These are phyloP conservation scores for Microvelia longipes DNA, from an alignment of 1,140 invertebrate genomes.

Conservation along the genomic window DNA sequence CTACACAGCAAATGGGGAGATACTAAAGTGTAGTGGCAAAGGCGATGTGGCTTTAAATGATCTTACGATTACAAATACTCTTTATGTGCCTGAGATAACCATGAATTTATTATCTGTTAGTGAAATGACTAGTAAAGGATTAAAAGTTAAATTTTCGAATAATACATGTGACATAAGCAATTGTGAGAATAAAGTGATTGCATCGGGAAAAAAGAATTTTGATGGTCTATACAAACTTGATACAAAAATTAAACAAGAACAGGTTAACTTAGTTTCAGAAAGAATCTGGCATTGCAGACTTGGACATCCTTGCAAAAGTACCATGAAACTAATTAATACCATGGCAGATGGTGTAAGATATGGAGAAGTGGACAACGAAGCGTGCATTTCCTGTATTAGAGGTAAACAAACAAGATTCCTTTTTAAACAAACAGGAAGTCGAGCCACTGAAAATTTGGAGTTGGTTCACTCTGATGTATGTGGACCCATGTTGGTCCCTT, in stretches of 20 bases:
- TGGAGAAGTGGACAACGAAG: not conserved
- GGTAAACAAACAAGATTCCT: not conserved
- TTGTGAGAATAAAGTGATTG: not conserved
- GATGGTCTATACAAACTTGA: not conserved
- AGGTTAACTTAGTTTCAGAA: not conserved
- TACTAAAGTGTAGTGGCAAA: not conserved
- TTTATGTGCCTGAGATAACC: not conserved
- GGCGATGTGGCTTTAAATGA: not conserved
- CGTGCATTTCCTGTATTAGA: not conserved
- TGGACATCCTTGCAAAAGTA: not conserved
- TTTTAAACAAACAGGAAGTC: not conserved
- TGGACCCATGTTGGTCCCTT: not conserved
- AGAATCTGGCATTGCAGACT: not conserved
- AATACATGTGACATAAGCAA: not conserved
- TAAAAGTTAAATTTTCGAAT: not conserved
- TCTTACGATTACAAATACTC: not conserved
- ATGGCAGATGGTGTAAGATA: not conserved
- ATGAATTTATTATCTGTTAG: not conserved
- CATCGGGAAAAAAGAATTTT: not conserved
- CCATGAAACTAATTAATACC: not conserved
- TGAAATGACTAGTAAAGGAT: not conserved
- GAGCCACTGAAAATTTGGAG: not conserved
- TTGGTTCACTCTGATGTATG: not conserved
- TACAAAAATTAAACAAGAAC: not conserved
- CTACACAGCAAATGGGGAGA: not conserved